phyloP scores from a whole-genome alignment of 2,113 vertebrate species.

The Corydoras maculifer region DNA sequence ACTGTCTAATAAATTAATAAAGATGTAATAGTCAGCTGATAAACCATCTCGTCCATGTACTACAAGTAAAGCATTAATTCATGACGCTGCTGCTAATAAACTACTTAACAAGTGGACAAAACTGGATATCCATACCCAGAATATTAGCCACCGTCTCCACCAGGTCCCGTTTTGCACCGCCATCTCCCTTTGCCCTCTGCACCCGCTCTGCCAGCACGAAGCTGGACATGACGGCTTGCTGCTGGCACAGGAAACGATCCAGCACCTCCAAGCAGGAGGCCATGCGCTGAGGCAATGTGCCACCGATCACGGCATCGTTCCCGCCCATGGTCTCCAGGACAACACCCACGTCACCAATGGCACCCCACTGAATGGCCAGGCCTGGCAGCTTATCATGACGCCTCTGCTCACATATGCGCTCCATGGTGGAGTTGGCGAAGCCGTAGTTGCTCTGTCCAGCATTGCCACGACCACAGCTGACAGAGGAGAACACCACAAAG shows the following conservation, averaged over 20 bases:
- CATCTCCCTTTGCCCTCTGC: slow-evolving; percentile 49
- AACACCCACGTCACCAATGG: slow-evolving; percentile 89
- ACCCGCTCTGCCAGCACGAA: slow-evolving; percentile 86
- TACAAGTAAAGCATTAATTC: no score
- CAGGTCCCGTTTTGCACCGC: slow-evolving; percentile 65
- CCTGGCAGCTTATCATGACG: slow-evolving; percentile 74
- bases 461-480: slow-evolving; percentile 92
- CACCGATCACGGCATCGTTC: slow-evolving; percentile 74
- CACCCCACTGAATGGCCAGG: slow-evolving; percentile 90
- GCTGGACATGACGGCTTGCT: slow-evolving; percentile 80
- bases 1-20: neutral
- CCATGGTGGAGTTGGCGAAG: slow-evolving; percentile 95
- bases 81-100: no score
- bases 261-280: slow-evolving; percentile 86
- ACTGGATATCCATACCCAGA: slow-evolving; percentile 67
- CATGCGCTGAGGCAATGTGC: slow-evolving; percentile 85
- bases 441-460: slow-evolving; percentile 92
- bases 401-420: slow-evolving; percentile 88
- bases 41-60: no score
- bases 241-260: slow-evolving; percentile 80
- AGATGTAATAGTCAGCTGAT: neutral
- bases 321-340: slow-evolving; percentile 77
- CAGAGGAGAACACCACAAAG: slow-evolving; percentile 93
- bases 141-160: slow-evolving; percentile 84
- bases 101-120: neutral